Percentiles rank a stretch among this genome's conserved stretches.
Evolutionary conservation across 2,888 invertebrate genomes (phyloP).

Genomic region (Brenthis hecate): DNA sequence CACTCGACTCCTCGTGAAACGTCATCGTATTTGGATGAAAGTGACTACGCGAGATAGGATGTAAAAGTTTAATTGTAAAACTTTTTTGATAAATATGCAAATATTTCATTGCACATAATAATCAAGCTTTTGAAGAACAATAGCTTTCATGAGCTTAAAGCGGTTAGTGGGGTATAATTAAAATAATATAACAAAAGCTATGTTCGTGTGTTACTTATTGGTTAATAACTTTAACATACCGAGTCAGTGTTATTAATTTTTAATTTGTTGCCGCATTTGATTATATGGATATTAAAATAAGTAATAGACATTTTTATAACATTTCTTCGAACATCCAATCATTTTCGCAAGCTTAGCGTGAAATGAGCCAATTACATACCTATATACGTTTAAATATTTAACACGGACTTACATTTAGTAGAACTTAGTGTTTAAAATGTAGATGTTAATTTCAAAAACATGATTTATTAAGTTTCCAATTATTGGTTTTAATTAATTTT

Average conservation of each 20-base stretch:
- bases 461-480: constrained; percentile 29
- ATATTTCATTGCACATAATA: no score
- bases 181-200: neutral
- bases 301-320: constrained; percentile 25
- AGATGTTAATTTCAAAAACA: constrained; percentile 29
- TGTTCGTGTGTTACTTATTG: constrained; percentile 6
- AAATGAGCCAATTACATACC: constrained; percentile 31
- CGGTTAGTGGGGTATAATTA: no score
- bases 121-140: no score
- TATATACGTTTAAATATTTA: constrained; percentile 26
- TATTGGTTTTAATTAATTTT: constrained; percentile 23
- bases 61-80: no score
- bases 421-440: constrained; percentile 27
- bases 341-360: constrained; percentile 32
- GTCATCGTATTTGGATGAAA: no score
- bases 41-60: no score
- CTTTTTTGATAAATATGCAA: no score
- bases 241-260: constrained; percentile 12
- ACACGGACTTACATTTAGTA: constrained; percentile 28
- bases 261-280: constrained; percentile 16
- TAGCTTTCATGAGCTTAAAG: no score
- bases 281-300: constrained; percentile 19
- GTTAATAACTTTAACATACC: constrained; percentile 15
- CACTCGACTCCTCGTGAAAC: no score
- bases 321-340: constrained; percentile 22